Evolutionary conservation across 2,888 invertebrate genomes (phyloP), one percentile per base, ranked within the genome.

Genomic region (Halictus quadricinctus): DNA sequence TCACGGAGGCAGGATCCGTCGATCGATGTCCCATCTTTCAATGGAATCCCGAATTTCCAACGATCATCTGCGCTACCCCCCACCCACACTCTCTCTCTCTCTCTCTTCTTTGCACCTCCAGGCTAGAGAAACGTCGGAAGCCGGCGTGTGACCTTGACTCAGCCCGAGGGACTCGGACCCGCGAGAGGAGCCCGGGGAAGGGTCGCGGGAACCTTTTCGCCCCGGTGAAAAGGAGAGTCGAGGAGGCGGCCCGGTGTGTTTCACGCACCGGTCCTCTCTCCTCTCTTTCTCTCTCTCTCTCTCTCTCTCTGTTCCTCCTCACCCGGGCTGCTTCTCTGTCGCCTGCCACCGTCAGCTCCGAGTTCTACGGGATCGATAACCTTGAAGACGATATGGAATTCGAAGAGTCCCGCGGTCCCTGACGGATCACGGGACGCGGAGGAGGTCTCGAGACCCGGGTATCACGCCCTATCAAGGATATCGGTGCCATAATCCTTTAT

Each of bases 281-380:
- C 29, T 29, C 29, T 36, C 29, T 29, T 8, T 69, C 76, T 69
- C 66, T 25, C 36, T 36, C 4, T 36, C 36, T 36, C 0, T 5
- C 36, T 36, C 4, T 36, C 36, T 36, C 4, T 18, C 29, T 29
- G 18, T 69, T 64, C 41, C 25, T 18, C 15, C 48, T 36, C 64
- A 29, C 64, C 29, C 64, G 8, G n/a, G 13, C 7, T 25, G 13
- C 8, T 25, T 10, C 76, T 69, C 66, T 25, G 41, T 72, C 70
- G 48, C n/a, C 15, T 41, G 29, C 60, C 12, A n/a, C 76, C 75
- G 41, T 72, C 50, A 50, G 75, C 36, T n/a, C 79, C 64, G 72
- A 73, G 76, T 81, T 77, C 77, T 72, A 25, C 41, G 77, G 84
- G 86, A 90, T 89, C 90, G 90, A 90, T 90, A 90, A 90, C 88